Percentiles rank a stretch among this genome's conserved stretches.
Evolutionary conservation across 2,888 invertebrate genomes (phyloP).

Genomic region (Mermis nigrescens): DNA sequence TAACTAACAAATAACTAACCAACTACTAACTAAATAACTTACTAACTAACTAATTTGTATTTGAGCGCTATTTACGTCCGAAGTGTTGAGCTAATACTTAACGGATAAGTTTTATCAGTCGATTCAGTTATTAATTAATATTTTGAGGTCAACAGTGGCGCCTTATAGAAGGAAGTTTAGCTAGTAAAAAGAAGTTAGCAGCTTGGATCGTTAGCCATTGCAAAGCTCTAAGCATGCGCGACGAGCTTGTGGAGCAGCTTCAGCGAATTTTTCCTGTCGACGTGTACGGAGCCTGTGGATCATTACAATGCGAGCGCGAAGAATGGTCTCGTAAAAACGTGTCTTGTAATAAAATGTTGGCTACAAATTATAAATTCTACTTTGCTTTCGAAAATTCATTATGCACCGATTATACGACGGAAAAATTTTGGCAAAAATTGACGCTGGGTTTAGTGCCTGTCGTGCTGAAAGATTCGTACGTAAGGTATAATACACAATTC

Average conservation of each 20-base stretch:
- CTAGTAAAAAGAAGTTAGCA: neutral
- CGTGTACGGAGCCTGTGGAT: conserved; percentile 26
- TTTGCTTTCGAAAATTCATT: conserved; percentile 25
- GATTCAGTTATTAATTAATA: neutral
- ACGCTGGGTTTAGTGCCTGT: conserved; percentile 7
- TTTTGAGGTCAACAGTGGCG: neutral
- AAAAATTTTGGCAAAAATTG: conserved; percentile 26
- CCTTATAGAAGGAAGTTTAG: neutral
- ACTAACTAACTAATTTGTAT: too few relatives aligned
- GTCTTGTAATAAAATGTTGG: conserved; percentile 21
- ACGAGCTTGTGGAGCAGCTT: neutral
- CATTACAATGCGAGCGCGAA: conserved; percentile 19
- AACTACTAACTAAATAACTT: too few relatives aligned
- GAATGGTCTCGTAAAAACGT: neutral
- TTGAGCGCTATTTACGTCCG: too few relatives aligned
- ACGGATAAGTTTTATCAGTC: too few relatives aligned
- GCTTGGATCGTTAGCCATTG: conserved; percentile 9
- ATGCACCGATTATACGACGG: conserved; percentile 29
- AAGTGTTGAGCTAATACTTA: too few relatives aligned
- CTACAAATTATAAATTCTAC: conserved; percentile 19
- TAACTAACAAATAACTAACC: too few relatives aligned
- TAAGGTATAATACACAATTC: too few relatives aligned
- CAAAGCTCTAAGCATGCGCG: neutral
- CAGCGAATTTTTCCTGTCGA: conserved; percentile 17
- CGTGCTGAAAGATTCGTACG: conserved; percentile 15